A percentile compares a stretch with the other conserved stretches of the same genome.
Evolutionary conservation across 2,797 vertebrate species (phyloP).

Genomic region (Steatocranus sp.): DNA sequence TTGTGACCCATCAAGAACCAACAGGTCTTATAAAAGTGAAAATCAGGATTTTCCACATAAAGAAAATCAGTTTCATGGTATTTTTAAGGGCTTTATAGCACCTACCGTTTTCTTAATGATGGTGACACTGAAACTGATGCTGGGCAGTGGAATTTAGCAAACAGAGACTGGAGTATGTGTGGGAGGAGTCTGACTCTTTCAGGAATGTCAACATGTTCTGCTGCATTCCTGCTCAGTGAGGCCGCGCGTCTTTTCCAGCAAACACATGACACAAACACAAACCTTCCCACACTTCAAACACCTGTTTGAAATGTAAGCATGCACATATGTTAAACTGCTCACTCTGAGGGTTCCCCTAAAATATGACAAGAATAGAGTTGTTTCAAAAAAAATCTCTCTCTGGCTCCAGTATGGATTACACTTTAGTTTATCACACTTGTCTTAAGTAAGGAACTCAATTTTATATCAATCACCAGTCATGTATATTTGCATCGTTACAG

Average conservation of each 20-base stretch:
- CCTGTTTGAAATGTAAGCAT: neutral
- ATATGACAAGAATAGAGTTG: neutral
- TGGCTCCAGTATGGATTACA: neutral
- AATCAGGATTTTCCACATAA: neutral
- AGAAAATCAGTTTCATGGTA: neutral
- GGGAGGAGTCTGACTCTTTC: conserved; percentile 26
- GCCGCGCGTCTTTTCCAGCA: neutral
- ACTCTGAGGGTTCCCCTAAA: neutral
- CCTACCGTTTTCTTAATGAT: neutral
- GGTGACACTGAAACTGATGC: neutral
- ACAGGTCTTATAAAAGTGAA: neutral
- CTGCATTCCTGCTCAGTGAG: conserved; percentile 51
- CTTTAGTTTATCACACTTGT: neutral
- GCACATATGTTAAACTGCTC: neutral
- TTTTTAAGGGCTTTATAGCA: neutral
- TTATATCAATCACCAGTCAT: neutral
- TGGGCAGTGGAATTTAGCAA: neutral
- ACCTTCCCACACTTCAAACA: neutral
- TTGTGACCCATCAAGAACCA: neutral
- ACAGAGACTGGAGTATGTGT: conserved; percentile 26
- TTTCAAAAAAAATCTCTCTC: neutral
- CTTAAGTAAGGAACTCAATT: neutral
- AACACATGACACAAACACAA: neutral
- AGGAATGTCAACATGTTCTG: conserved; percentile 55
- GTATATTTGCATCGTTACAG: too few relatives aligned